Base-by-base conservation (phyloP, 2,113 vertebrate species). In the Amblyornis subalaris region DNA sequence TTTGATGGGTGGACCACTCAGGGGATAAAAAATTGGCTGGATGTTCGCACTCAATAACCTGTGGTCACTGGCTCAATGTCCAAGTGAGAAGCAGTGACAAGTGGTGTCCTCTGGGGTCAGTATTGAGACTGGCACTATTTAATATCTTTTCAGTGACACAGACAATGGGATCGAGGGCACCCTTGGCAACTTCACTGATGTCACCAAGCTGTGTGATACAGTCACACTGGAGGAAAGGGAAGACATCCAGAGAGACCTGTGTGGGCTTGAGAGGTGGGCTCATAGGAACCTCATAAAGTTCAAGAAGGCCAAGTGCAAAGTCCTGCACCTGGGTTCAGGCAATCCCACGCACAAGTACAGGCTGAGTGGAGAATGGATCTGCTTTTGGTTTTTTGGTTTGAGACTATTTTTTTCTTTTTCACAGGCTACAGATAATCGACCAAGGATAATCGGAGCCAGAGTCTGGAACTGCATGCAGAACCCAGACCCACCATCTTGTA, bases 121-220 rank as follows among this genome's bases (percentile, higher is more conserved):
- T 15, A 3, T 4, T 64, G 14, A 35, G 35, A 12, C 21, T 22
- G 47, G 3, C 9, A 14, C 4, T n/a, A 19, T 26, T 42, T 25
- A 12, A 10, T 10, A 18, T 6, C 40, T 48, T 10, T 21, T 25
- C 0, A 1, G 35, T 15, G 31, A 64, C 17, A 31, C 0, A 0
- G 17, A 18, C 8, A 35, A 10, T 21, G 65, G 21, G 20, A 24
- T 14, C 0, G 1, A 42, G 50, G 6, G 17, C 9, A 10, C 13
- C 1, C 10, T 17, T 35, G 31, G 29, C 13, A 22, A 12, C 6
- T 26, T 42, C 7, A 6, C 2, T 0, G 31, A 14, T 47, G 13
- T 15, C 42, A 50, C 11, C 25, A 26, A 57, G 2, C 3, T 48
- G 21, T 42, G 31, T 35, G 48, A 9, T 20, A 45, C 54, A 38